Conservation (phyloP, 2,888 invertebrate species). For the Tenthredo scrophulariae region DNA sequence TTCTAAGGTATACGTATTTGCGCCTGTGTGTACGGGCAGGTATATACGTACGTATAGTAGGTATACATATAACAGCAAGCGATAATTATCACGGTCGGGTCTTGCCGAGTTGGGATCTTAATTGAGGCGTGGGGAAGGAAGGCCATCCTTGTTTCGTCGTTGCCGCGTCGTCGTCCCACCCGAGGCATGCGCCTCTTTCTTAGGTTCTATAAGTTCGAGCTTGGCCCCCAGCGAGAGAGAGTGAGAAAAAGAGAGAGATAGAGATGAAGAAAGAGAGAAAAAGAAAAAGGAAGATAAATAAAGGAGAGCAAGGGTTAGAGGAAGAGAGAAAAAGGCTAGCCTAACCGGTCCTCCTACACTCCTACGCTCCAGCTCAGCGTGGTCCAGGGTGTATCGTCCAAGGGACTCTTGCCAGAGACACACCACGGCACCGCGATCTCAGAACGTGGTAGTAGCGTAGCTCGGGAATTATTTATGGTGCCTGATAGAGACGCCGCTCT, state of each 20-base stretch:
- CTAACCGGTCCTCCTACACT: constrained; percentile 62
- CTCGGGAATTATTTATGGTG: constrained; percentile 76
- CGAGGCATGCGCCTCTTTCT: constrained; percentile 38
- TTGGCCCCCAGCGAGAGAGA: not conserved
- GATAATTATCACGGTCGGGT: constrained; percentile 44
- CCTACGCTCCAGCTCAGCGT: constrained; percentile 15
- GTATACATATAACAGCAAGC: constrained; percentile 28
- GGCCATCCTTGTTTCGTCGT: constrained; percentile 47
- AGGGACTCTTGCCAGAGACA: constrained; percentile 56
- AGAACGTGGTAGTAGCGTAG: constrained; percentile 44
- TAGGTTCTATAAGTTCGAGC: not conserved
- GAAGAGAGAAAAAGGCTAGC: constrained; percentile 58
- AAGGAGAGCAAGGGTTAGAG: constrained; percentile 54
- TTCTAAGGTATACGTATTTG: constrained; percentile 9
- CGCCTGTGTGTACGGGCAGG: not conserved
- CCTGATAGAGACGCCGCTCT: constrained; percentile 75
- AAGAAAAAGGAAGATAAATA: constrained; percentile 42
- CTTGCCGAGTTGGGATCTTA: constrained; percentile 51
- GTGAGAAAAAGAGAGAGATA: not conserved
- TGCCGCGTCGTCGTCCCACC: constrained; percentile 15
- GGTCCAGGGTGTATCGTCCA: constrained; percentile 40
- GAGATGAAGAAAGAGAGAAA: constrained; percentile 10
- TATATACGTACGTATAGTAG: not conserved
- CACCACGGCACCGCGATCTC: constrained; percentile 57
- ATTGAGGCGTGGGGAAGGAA: constrained; percentile 46